phyloP scores from a whole-genome alignment of 2,113 vertebrate genomes.

The Actinemys pallida region DNA sequence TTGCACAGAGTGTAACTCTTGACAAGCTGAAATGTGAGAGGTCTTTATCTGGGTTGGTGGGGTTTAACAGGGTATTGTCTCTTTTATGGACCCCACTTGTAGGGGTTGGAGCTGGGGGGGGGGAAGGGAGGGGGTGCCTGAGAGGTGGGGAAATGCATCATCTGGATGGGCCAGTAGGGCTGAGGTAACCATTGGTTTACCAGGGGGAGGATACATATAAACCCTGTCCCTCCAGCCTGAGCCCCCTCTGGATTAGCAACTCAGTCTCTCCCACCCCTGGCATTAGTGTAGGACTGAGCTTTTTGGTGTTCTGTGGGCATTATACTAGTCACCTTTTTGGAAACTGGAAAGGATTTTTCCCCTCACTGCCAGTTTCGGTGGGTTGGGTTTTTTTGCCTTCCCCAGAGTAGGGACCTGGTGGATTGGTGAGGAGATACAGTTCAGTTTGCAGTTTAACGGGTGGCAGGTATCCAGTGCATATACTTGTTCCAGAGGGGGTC shows the following conservation, averaged over 20 bases:
- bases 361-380: not conserved
- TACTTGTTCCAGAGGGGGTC: not conserved
- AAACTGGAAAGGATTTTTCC: not conserved
- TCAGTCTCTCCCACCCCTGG: not conserved
- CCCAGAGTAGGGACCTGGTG: not conserved
- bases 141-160: not conserved
- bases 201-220: not conserved
- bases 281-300: not conserved
- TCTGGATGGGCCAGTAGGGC: not conserved
- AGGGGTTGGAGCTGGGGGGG: not conserved
- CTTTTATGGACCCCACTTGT: not conserved
- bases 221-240: not conserved
- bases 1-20: not conserved
- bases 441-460: not conserved
- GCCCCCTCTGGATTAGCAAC: not conserved
- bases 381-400: not conserved
- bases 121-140: not conserved
- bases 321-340: not conserved
- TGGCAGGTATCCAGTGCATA: not conserved
- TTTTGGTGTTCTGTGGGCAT: not conserved
- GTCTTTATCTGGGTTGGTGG: not conserved
- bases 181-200: not conserved
- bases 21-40: not conserved
- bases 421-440: not conserved
- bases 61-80: not conserved